phyloP scores from a whole-genome alignment of 92 coral and sea anemone species.

The Virgularia gustaviana region DNA sequence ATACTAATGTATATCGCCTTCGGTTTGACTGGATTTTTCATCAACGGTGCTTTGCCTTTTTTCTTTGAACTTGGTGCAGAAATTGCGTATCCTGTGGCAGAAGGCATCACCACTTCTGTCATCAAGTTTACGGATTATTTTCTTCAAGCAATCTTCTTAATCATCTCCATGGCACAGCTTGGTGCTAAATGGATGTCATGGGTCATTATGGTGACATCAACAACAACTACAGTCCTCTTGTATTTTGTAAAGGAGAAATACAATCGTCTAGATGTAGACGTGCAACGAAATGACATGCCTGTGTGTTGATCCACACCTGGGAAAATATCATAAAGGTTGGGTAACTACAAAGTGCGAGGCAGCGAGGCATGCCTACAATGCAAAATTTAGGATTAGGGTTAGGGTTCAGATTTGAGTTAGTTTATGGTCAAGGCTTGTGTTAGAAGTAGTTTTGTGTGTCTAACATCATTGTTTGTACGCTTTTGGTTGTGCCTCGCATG shows the following conservation, averaged over 20 bases:
- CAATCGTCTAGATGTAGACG: slow-evolving; percentile 74
- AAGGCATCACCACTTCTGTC: slow-evolving; percentile 92
- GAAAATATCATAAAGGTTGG: too few relatives aligned
- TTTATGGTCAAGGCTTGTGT: too few relatives aligned
- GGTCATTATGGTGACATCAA: slow-evolving; percentile 79
- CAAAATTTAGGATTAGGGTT: too few relatives aligned
- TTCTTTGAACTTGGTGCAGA: slow-evolving; percentile 90
- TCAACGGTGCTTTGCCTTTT: slow-evolving; percentile 73
- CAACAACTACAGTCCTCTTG: slow-evolving; percentile 63
- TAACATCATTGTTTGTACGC: too few relatives aligned
- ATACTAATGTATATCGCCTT: neutral
- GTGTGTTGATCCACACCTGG: too few relatives aligned
- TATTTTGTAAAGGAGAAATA: slow-evolving; percentile 62
- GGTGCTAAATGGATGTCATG: slow-evolving; percentile 97
- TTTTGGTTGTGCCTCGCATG: too few relatives aligned
- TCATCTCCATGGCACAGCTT: slow-evolving; percentile 87
- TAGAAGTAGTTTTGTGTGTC: too few relatives aligned
- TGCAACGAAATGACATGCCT: too few relatives aligned
- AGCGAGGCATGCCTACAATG: too few relatives aligned
- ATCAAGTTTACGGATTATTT: slow-evolving; percentile 71
- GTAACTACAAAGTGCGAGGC: too few relatives aligned
- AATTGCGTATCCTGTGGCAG: slow-evolving; percentile 93
- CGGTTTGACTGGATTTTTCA: slow-evolving; percentile 33
- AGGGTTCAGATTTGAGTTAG: too few relatives aligned
- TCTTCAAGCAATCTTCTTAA: slow-evolving; percentile 77